Conservation (phyloP, 2,113 vertebrate species). For the Lampris incognitus region DNA sequence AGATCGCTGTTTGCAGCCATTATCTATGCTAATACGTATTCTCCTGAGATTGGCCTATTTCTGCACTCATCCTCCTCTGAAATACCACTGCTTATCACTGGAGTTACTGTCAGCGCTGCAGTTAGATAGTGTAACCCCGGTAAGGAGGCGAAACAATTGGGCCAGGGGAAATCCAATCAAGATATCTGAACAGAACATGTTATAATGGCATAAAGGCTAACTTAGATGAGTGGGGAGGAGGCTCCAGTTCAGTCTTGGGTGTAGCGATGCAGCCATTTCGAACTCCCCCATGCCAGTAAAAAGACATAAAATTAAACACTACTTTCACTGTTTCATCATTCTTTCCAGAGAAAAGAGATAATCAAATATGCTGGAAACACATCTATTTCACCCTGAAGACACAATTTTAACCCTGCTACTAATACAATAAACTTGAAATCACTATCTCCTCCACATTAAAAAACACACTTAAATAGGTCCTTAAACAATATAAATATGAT, state of each 20-base stretch:
- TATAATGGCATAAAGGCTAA: conserved; percentile 50
- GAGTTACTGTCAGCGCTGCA: conserved; percentile 56
- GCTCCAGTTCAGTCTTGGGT: not conserved
- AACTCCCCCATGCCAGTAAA: conserved; percentile 29
- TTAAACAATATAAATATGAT: conserved; percentile 50
- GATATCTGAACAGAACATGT: conserved; percentile 18
- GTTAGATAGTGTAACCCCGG: conserved; percentile 57
- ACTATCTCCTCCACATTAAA: conserved; percentile 10
- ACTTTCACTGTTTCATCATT: conserved; percentile 26
- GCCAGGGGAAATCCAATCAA: conserved; percentile 27
- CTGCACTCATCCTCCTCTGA: conserved; percentile 56
- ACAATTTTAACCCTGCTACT: conserved; percentile 31
- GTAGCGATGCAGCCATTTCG: conserved; percentile 30
- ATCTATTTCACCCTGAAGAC: conserved; percentile 26
- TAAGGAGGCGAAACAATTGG: conserved; percentile 53
- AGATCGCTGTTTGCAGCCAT: conserved; percentile 66
- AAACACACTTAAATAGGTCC: conserved; percentile 58
- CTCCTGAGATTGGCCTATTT: conserved; percentile 65
- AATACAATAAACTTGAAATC: conserved; percentile 35
- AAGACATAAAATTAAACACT: conserved; percentile 18
- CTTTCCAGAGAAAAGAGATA: conserved; percentile 39
- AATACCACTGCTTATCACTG: conserved; percentile 63
- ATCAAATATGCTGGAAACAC: conserved; percentile 41
- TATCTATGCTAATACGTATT: conserved; percentile 71
- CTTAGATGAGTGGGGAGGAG: not conserved